Evolutionary conservation across 2,888 invertebrate species (phyloP), one percentile per base, ranked within the genome.

Genomic region (Pyrrhosoma nymphula): DNA sequence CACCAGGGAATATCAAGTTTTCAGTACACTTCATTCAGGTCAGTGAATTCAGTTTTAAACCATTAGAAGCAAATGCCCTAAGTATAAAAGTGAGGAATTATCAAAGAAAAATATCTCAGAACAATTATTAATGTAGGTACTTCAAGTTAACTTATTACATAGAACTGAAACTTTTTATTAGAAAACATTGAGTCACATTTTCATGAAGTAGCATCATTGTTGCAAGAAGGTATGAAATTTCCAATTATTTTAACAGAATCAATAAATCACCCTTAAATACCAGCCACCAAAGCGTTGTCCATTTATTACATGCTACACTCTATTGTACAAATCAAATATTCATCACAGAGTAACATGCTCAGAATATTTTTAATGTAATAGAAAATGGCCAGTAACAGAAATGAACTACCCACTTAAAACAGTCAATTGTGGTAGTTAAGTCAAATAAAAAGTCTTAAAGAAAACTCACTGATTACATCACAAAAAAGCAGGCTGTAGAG

Each of bases 401-500:
- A 47, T 26, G n/a, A 69, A 69, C 23, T 35, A 35, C 12, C 14
- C n/a, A 35, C 18, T 82, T 69, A 82, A 82, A 82, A 82, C 16
- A 18, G 82, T 18, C 35, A 35, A 35, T 8, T 0, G 20, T 60
- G 20, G 60, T 20, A 60, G 20, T 20, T 26, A 35, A 82, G 82
- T 82, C 26, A n/a, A n/a, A 82, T 35, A 82, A 82, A 82, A 82
- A 82, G 16, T 1, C 1, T 3, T 35, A 82, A 23, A 69, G 47
- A 82, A 82, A 82, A 82, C 82, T 82, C 82, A 82, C 82, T 82
- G 82, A 82, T 82, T 35, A 82, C 82, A 82, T 82, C 82, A 82
- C 82, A 82, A 30, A 82, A 69, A 82, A 82, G 82, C 82, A 82
- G 82, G 82, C 82, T 82, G 82, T 35, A 14, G 16, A 82, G 82